A percentile compares a stretch with the other conserved stretches of the same genome.
phyloP scores from a whole-genome alignment of 2,113 vertebrate genomes.

The Rhinopomastus cyanomelas region DNA sequence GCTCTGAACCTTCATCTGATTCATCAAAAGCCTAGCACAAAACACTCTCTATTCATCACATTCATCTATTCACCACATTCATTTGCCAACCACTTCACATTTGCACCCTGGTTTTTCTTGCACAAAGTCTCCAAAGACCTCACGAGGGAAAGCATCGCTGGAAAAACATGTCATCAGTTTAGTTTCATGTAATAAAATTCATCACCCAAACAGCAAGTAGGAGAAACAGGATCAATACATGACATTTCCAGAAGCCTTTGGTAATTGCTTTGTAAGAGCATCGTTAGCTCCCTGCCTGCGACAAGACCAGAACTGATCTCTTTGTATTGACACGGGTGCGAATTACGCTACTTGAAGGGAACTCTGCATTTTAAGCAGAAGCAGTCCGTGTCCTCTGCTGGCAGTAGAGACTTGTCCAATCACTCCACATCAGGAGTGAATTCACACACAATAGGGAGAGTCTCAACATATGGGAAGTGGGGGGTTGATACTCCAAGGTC shows the following conservation, averaged over 20 bases:
- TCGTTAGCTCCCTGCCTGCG: neutral
- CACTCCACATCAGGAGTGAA: neutral
- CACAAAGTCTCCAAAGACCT: neutral
- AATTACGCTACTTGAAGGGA: slow-evolving; percentile 29
- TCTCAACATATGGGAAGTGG: neutral
- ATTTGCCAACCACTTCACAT: neutral
- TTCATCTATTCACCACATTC: neutral
- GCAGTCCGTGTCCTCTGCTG: neutral
- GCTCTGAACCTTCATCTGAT: neutral
- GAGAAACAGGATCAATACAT: neutral
- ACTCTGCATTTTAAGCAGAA: slow-evolving; percentile 31
- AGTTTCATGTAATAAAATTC: neutral
- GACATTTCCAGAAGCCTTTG: neutral
- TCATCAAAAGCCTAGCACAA: neutral
- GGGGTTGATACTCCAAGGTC: slow-evolving; percentile 12
- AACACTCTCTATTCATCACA: neutral
- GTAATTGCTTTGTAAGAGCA: neutral
- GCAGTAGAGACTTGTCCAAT: neutral
- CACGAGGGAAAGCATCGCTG: neutral
- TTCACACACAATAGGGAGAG: neutral
- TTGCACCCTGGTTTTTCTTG: neutral
- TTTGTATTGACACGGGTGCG: neutral
- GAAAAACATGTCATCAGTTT: neutral
- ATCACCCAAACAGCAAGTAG: neutral
- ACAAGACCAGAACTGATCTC: neutral